Base-by-base conservation (phyloP, 2,797 vertebrate genomes). In the Epinephelus awoara region DNA sequence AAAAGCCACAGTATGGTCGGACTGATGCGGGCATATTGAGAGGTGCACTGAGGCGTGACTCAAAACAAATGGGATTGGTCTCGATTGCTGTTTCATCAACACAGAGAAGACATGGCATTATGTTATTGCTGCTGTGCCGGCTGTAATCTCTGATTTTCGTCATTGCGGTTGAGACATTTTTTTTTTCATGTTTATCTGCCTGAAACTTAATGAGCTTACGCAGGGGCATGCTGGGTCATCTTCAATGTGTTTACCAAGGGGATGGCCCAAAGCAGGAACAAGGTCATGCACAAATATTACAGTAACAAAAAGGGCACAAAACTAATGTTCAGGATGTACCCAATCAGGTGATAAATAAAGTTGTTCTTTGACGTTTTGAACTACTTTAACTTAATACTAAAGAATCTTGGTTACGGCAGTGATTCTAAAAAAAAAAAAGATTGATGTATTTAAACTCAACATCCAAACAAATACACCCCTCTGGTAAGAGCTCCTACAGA, bases 1-100 rank as follows among this genome's bases (percentile, higher is more conserved):
- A 50, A 79, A 61, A 52, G 51, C 62, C 15, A 25, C 34, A 57
- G 40, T 57, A 68, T 7, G 65, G 58, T 67, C 65, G 55, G 40
- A 47, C 21, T 57, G 63, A 73, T 65, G 38, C 8, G 5, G 59
- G n/a, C 67, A 51, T 58, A 63, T 27, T 47, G 40, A 88, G 47
- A 42, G 14, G 42, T 63, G 72, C 81, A 17, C 59, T 55, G 84
- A 82, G 47, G 79, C 67, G 25, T 88, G 85, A 88, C 69, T 80
- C 47, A n/a, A 66, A 82, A 83, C 86, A 86, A 92, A 89, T 78
- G 82, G 80, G 90, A 92, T 89, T 89, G 87, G 72, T 85, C 77
- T 55, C 42, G 58, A 84, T 76, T 85, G 67, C 64, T 75, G 82
- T 78, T 91, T 88, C 78, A 88, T 89, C 83, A 87, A 83, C 85